phyloP scores from a whole-genome alignment of 2,888 invertebrate species.

The Heliconius charithonia region DNA sequence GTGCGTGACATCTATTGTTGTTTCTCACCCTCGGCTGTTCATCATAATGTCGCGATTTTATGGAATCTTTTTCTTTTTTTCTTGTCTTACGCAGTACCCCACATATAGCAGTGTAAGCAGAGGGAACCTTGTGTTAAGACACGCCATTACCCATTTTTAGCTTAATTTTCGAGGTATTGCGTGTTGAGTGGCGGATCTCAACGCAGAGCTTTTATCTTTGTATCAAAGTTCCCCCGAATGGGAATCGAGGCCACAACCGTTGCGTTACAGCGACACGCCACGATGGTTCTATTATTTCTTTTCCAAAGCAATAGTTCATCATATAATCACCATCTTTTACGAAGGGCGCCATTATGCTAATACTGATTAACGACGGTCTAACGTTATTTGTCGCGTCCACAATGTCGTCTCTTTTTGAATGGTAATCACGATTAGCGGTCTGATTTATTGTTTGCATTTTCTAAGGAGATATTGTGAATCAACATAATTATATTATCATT shows the following conservation, averaged over 20 bases:
- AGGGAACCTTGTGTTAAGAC: too few relatives aligned
- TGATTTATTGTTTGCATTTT: slow-evolving; percentile 27
- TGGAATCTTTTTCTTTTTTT: slow-evolving; percentile 53
- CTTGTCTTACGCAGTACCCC: too few relatives aligned
- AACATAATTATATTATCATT: slow-evolving; percentile 22
- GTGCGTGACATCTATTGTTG: slow-evolving; percentile 73
- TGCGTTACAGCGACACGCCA: too few relatives aligned
- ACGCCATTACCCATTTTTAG: too few relatives aligned
- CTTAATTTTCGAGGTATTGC: too few relatives aligned
- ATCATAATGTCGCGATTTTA: slow-evolving; percentile 64
- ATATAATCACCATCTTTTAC: slow-evolving; percentile 38
- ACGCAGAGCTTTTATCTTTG: too few relatives aligned
- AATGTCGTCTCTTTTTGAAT: slow-evolving; percentile 31
- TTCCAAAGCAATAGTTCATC: slow-evolving; percentile 47
- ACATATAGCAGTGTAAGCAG: too few relatives aligned
- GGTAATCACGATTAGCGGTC: slow-evolving; percentile 15
- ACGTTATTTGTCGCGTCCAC: slow-evolving; percentile 35
- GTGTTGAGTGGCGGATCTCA: too few relatives aligned
- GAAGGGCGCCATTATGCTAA: slow-evolving; percentile 43
- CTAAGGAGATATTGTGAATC: slow-evolving; percentile 3
- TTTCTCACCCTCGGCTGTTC: slow-evolving; percentile 57
- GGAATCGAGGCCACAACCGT: too few relatives aligned
- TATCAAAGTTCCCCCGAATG: too few relatives aligned
- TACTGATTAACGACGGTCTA: slow-evolving; percentile 37
- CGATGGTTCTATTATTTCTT: slow-evolving; percentile 47